phyloP scores from a whole-genome alignment of 2,113 vertebrate species.

The Alligator sinensis region DNA sequence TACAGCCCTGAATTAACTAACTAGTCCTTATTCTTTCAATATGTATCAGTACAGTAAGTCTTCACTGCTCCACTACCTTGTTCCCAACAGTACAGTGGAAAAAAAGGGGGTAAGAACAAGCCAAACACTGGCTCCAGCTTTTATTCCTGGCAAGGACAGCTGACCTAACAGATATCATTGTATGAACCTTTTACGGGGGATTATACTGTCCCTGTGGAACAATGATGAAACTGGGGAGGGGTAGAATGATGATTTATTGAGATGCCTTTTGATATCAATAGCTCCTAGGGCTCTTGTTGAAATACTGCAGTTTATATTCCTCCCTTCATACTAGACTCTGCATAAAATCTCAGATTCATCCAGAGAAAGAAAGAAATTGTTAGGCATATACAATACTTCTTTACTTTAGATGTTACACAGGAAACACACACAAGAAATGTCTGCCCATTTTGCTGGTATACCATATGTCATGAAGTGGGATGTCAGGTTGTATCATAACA shows the following conservation, averaged over 20 bases:
- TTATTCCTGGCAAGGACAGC: neutral
- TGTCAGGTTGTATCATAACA: neutral
- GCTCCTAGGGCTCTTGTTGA: fast-evolving
- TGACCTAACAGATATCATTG: too few relatives aligned
- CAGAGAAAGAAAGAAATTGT: neutral
- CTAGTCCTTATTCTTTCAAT: too few relatives aligned
- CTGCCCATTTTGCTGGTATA: neutral
- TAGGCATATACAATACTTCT: neutral
- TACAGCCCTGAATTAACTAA: too few relatives aligned
- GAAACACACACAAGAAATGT: neutral
- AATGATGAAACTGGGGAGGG: fast-evolving
- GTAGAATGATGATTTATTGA: neutral
- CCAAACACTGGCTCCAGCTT: neutral
- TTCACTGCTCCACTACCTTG: too few relatives aligned
- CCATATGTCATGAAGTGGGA: neutral
- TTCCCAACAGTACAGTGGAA: too few relatives aligned
- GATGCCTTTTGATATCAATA: neutral
- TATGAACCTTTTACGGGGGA: too few relatives aligned
- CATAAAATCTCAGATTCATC: neutral
- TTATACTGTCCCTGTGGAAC: neutral
- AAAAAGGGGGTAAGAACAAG: neutral
- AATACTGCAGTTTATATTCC: neutral
- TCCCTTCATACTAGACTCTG: neutral
- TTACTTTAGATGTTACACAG: neutral
- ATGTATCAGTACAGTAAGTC: too few relatives aligned